These are phyloP conservation scores for Ennomos fuscantarius DNA, from an alignment of 2,888 invertebrate species.

Conservation along the genomic window DNA sequence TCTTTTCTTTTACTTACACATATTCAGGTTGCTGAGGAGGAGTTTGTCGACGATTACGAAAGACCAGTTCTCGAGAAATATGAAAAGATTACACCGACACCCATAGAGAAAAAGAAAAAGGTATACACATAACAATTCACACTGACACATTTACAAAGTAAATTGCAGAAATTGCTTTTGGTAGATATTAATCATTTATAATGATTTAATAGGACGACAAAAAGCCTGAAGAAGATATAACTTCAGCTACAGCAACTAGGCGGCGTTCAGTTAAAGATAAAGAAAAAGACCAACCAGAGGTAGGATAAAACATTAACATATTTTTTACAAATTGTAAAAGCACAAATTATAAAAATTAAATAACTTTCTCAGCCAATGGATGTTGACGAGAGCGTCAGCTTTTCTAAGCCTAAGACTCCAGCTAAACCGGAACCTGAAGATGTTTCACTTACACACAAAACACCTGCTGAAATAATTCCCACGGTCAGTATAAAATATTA, in stretches of 20 bases:
- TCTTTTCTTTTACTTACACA: constrained; percentile 41
- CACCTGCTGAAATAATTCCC: constrained; percentile 74
- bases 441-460: constrained; percentile 79
- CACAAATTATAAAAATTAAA: constrained; percentile 5
- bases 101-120: constrained; percentile 81
- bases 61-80: constrained; percentile 90
- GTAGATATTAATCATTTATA: constrained; percentile 1
- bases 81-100: constrained; percentile 84
- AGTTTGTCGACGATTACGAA: constrained; percentile 89
- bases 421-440: constrained; percentile 77
- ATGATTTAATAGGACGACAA: constrained; percentile 60
- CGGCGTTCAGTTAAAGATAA: constrained; percentile 77
- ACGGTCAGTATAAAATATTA: constrained; percentile 67
- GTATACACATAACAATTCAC: constrained; percentile 56
- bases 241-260: constrained; percentile 69
- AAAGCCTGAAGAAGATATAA: constrained; percentile 62
- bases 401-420: constrained; percentile 71
- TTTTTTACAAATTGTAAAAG: constrained; percentile 2
- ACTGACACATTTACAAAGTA: constrained; percentile 19
- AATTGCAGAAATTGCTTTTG: no score
- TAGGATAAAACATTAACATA: constrained; percentile 41
- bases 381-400: constrained; percentile 76
- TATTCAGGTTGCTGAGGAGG: constrained; percentile 75
- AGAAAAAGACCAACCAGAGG: constrained; percentile 77
- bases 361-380: constrained; percentile 71